Percentiles rank a stretch among this genome's conserved stretches.
Conservation (phyloP, 2,797 vertebrate species). For the Decapterus maruadsi region DNA sequence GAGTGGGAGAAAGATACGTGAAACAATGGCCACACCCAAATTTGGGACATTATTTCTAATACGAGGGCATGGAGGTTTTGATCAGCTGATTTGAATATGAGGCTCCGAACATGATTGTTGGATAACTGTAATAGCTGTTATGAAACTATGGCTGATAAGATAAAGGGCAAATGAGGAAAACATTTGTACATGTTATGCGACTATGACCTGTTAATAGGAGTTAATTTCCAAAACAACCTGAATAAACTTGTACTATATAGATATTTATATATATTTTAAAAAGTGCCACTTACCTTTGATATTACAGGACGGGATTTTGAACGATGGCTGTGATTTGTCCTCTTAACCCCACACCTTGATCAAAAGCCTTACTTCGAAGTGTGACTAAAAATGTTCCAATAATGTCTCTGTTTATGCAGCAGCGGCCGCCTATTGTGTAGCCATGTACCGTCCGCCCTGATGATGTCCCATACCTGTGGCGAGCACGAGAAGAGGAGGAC, state of each 20-base stretch:
- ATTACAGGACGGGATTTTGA: not conserved
- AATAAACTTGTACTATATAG: not conserved
- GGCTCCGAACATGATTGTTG: not conserved
- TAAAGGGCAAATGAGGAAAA: not conserved
- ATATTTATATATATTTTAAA: not conserved
- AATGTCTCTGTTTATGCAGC: not conserved
- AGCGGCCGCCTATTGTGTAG: not conserved
- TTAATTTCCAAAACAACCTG: not conserved
- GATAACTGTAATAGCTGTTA: not conserved
- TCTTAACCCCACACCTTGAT: not conserved
- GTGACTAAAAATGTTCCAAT: not conserved
- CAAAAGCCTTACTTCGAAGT: not conserved
- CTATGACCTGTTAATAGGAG: not conserved
- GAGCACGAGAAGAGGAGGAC: conserved; percentile 14
- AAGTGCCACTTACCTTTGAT: conserved; percentile 51
- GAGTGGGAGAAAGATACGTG: not conserved
- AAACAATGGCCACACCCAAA: not conserved
- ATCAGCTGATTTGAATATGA: conserved; percentile 10
- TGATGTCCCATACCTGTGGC: conserved; percentile 42
- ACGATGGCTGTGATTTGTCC: not conserved
- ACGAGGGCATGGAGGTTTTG: not conserved
- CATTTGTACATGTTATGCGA: not conserved
- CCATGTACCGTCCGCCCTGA: conserved; percentile 33
- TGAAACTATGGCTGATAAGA: not conserved
- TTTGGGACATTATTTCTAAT: not conserved